phyloP scores from a whole-genome alignment of 2,888 invertebrate genomes.

The Drosophila acutilabella region DNA sequence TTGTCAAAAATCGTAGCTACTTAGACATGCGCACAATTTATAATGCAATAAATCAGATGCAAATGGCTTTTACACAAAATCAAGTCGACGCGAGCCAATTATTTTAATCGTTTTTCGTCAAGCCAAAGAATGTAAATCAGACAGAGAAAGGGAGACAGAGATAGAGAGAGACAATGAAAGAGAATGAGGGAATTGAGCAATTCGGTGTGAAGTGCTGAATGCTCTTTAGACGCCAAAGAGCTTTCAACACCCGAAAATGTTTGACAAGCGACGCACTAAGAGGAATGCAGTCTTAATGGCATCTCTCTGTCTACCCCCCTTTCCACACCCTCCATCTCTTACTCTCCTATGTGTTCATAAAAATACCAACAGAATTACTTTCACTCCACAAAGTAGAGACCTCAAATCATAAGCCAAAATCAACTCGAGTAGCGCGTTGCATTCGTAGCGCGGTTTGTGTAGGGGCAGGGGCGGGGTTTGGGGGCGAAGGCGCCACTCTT shows the following conservation, averaged over 20 bases:
- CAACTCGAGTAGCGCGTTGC: constrained; percentile 60
- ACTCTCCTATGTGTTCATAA: constrained; percentile 36
- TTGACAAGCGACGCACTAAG: constrained; percentile 61
- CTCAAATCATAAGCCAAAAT: constrained; percentile 26
- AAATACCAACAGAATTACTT: constrained; percentile 73
- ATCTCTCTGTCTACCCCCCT: constrained; percentile 10
- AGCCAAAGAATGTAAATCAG: constrained; percentile 49
- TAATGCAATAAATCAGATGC: constrained; percentile 73
- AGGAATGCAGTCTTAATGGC: constrained; percentile 71
- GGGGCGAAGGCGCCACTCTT: constrained; percentile 46
- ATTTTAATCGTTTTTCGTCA: constrained; percentile 76
- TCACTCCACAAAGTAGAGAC: constrained; percentile 52
- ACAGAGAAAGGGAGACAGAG: background rate
- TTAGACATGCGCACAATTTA: constrained; percentile 79
- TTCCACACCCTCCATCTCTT: background rate
- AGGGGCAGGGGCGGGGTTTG: no score
- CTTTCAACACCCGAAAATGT: constrained; percentile 71
- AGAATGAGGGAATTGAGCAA: constrained; percentile 62
- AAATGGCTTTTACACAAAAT: constrained; percentile 70
- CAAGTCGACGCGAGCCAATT: constrained; percentile 69
- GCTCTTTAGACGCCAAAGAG: constrained; percentile 55
- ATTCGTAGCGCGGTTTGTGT: constrained; percentile 12
- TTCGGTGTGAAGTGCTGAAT: constrained; percentile 68
- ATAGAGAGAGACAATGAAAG: no score
- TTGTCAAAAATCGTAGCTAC: constrained; percentile 70